These are phyloP conservation scores for Vanessa cardui DNA, from an alignment of 2,888 invertebrate species.

Conservation along the genomic window DNA sequence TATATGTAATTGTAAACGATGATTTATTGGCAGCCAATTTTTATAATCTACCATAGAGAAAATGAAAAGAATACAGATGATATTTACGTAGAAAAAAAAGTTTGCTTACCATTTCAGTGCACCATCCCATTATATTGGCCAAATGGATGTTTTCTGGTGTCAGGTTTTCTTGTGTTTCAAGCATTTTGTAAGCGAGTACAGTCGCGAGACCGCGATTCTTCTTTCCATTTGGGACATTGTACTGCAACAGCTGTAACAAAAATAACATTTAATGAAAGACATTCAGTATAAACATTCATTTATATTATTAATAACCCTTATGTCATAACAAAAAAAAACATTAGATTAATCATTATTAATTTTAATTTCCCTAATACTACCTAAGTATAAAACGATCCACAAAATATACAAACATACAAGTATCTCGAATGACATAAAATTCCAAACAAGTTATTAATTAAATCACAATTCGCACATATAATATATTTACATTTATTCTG, in stretches of 20 bases:
- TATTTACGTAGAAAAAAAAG: neutral
- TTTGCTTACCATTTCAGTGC: conserved; percentile 92
- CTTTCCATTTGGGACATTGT: conserved; percentile 96
- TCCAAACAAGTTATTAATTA: neutral
- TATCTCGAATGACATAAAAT: neutral
- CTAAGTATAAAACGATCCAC: neutral
- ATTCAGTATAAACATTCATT: too few relatives aligned
- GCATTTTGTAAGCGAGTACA: conserved; percentile 88
- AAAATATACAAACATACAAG: neutral
- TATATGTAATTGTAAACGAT: too few relatives aligned
- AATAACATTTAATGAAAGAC: neutral
- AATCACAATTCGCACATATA: neutral
- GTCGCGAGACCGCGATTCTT: conserved; percentile 90
- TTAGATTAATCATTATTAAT: too few relatives aligned
- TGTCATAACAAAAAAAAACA: too few relatives aligned
- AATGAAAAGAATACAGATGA: too few relatives aligned
- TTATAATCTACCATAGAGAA: too few relatives aligned
- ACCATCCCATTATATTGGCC: conserved; percentile 96
- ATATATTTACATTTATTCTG: conserved; percentile 2
- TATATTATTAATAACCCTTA: too few relatives aligned
- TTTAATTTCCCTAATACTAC: too few relatives aligned
- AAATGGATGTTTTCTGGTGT: conserved; percentile 90
- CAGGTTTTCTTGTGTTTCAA: conserved; percentile 85
- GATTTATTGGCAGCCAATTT: too few relatives aligned
- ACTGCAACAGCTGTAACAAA: conserved; percentile 89